Evolutionary conservation across 2,888 invertebrate species (phyloP), one percentile per base, ranked within the genome.

Genomic region (Mythimna albipuncta): DNA sequence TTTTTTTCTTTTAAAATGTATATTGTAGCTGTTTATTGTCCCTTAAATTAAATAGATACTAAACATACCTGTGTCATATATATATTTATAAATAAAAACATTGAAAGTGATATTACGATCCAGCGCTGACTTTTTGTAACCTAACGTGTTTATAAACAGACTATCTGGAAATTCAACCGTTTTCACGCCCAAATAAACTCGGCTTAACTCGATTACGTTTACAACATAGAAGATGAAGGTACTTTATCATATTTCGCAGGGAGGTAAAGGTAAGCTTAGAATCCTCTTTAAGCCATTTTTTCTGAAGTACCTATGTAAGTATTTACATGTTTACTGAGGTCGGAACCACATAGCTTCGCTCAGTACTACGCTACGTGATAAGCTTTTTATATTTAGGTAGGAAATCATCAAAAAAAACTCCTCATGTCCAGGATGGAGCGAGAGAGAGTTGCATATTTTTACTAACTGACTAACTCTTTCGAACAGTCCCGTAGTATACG

Each of bases 181-280:
- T 13, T 55, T 21, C 6, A 13, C n/a, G 2, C 7, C 19, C 9
- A 13, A 16, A 21, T 32, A 9, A 35, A 44, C 9, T 19, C 3
- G 21, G 44, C 21, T 69, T 55, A 44, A 55, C 55, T 13, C 19
- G 35, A 47, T 68, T 69, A 32, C 21, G 19, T 55, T 55, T 55
- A 13, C 35, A 67, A 44, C 35, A 13, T 67, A 67, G 44, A 35
- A 69, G 69, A 55, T 55, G 21, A 55, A 21, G 55, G 35, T 3
- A 69, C 41, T 16, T 44, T 55, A 35, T 16, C 35, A 55, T 69
- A 69, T 44, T 69, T 55, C 13, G 35, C 67, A 10, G 9, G 3
- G 21, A 69, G 44, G 44, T 69, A 21, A 21, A 35, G 19, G 13
- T 44, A 35, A 35, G 55, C 21, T 57, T 55, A 44, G 9, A 54